A percentile compares a stretch with the other conserved stretches of the same genome.
Evolutionary conservation across 1,140 invertebrate species (phyloP).

Genomic region (Sinonovacula constricta): DNA sequence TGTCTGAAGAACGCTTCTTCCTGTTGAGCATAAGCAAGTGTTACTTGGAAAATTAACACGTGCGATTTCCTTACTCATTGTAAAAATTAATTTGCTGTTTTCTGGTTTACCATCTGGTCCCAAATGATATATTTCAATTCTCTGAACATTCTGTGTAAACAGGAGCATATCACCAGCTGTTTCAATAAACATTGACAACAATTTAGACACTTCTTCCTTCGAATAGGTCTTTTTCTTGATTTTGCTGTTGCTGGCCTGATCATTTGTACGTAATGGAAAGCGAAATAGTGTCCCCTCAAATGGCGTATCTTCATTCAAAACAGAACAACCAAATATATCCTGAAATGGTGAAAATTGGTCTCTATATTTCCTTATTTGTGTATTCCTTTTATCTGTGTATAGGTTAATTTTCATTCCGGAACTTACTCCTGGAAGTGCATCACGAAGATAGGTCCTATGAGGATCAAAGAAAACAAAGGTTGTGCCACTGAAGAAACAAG

Average conservation of each 20-base stretch:
- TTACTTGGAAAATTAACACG: background rate
- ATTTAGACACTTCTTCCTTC: constrained; percentile 59
- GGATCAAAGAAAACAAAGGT: constrained; percentile 70
- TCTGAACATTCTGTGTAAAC: constrained; percentile 73
- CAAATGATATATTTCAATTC: constrained; percentile 69
- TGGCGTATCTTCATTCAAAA: constrained; percentile 2
- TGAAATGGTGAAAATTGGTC: constrained; percentile 69
- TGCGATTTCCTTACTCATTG: background rate
- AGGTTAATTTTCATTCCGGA: constrained; percentile 65
- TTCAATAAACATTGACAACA: constrained; percentile 66
- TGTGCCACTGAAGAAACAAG: constrained; percentile 64
- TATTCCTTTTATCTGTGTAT: constrained; percentile 43
- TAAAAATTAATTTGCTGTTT: background rate
- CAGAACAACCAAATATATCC: constrained; percentile 62
- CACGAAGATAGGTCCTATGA: constrained; percentile 61
- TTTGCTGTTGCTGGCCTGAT: constrained; percentile 61
- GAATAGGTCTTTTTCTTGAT: constrained; percentile 66
- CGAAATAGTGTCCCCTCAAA: constrained; percentile 65
- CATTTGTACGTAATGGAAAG: constrained; percentile 62
- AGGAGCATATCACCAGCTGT: constrained; percentile 67
- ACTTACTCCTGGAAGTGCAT: constrained; percentile 2
- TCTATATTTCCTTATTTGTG: constrained; percentile 43
- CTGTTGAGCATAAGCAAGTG: background rate
- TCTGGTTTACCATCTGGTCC: constrained; percentile 12
- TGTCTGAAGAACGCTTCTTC: background rate